Evolutionary conservation across 2,888 invertebrate species (phyloP).

Genomic region (Netelia virgata): DNA sequence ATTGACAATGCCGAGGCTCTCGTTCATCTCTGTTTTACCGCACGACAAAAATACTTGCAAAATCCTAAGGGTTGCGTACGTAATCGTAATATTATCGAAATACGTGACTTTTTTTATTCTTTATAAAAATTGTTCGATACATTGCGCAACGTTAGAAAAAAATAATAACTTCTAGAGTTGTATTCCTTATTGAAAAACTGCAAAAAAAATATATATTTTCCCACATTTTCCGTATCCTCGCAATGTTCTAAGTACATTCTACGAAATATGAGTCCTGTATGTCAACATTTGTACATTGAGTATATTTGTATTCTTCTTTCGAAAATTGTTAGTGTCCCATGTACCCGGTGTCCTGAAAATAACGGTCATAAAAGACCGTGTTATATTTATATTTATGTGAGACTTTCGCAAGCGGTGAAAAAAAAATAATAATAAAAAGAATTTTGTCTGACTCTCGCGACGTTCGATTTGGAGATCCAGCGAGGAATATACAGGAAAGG

Average conservation of each 20-base stretch:
- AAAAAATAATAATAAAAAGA: slow-evolving; percentile 47
- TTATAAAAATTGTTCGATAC: not conserved
- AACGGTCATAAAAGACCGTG: not conserved
- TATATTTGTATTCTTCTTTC: slow-evolving; percentile 30
- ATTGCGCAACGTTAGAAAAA: not conserved
- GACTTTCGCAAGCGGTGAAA: slow-evolving; percentile 30
- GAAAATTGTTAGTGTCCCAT: not conserved
- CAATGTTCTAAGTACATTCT: slow-evolving; percentile 41
- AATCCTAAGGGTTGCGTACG: not conserved
- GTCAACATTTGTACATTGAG: slow-evolving; percentile 34
- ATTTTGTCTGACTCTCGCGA: slow-evolving; percentile 43
- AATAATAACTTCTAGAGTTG: too few relatives aligned
- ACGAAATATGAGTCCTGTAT: slow-evolving; percentile 51
- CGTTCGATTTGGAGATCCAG: slow-evolving; percentile 68
- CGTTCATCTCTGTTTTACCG: not conserved
- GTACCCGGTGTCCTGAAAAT: slow-evolving; percentile 14
- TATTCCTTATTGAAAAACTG: too few relatives aligned
- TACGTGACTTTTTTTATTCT: not conserved
- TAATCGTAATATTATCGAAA: not conserved
- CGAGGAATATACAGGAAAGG: slow-evolving; percentile 65
- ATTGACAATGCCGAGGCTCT: slow-evolving; percentile 19
- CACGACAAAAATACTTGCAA: not conserved
- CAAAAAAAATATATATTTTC: slow-evolving; percentile 2
- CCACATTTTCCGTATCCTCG: slow-evolving; percentile 20
- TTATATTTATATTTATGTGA: not conserved